Evolutionary conservation across 1,140 invertebrate species (phyloP).

Genomic region (Diprion similis): DNA sequence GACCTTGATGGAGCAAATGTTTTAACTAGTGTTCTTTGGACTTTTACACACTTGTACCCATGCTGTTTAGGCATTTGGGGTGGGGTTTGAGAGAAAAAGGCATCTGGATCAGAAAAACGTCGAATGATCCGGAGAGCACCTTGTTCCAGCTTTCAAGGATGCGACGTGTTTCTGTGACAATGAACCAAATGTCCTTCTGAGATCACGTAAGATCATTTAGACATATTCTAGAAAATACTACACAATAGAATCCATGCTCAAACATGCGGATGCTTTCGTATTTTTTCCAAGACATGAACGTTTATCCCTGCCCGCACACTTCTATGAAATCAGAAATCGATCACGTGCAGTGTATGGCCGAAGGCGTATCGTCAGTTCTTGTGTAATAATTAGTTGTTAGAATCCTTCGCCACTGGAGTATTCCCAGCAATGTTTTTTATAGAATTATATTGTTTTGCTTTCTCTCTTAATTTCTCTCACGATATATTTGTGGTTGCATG

Average conservation of each 20-base stretch:
- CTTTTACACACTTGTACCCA: not conserved
- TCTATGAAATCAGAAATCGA: too few species aligned
- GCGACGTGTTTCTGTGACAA: too few species aligned
- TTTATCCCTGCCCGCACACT: too few species aligned
- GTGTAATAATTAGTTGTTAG: not conserved
- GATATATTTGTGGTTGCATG: not conserved
- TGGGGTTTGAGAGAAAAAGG: not conserved
- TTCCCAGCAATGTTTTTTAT: too few species aligned
- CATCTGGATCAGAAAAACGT: too few species aligned
- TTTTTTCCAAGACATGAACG: too few species aligned
- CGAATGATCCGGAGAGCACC: too few species aligned
- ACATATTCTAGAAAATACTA: not conserved
- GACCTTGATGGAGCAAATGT: not conserved
- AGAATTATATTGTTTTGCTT: too few species aligned
- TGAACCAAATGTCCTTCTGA: not conserved
- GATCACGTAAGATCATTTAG: not conserved
- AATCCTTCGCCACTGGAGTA: not conserved
- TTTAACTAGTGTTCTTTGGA: not conserved
- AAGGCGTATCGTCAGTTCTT: too few species aligned
- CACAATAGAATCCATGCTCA: not conserved
- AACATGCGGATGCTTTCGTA: not conserved
- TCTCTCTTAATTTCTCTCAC: too few species aligned
- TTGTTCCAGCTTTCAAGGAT: too few species aligned
- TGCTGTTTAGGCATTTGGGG: not conserved
- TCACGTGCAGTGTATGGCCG: too few species aligned